Evolutionary conservation across 2,797 vertebrate species (phyloP).

Genomic region (Cossypha caffra): DNA sequence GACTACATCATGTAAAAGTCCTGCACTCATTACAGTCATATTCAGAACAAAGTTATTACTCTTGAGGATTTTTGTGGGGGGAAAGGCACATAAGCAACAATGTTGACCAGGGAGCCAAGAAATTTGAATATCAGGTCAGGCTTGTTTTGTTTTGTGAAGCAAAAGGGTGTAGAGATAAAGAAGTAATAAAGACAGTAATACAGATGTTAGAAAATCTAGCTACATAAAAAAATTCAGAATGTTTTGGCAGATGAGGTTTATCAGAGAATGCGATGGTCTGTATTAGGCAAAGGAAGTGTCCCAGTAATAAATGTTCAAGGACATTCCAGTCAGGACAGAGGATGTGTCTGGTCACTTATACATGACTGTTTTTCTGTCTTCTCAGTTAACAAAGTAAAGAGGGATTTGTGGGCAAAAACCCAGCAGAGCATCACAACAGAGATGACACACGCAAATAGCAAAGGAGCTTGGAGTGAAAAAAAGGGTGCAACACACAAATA

Average conservation of each 20-base stretch:
- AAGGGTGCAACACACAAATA: neutral
- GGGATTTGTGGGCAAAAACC: neutral
- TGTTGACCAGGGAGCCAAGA: neutral
- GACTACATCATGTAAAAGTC: neutral
- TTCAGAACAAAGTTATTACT: neutral
- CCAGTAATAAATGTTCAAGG: neutral
- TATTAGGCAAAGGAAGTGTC: neutral
- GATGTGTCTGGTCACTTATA: neutral
- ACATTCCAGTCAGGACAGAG: neutral
- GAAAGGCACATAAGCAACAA: neutral
- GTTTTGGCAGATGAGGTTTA: neutral
- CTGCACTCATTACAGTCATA: neutral
- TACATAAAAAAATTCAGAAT: neutral
- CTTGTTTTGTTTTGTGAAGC: neutral
- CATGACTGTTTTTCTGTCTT: neutral
- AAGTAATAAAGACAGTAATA: neutral
- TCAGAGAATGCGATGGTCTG: neutral
- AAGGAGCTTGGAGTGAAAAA: neutral
- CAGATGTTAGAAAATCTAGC: neutral
- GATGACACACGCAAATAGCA: neutral
- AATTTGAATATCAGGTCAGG: neutral
- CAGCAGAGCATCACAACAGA: neutral
- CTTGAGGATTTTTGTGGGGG: fast-evolving
- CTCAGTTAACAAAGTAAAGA: neutral
- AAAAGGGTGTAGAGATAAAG: neutral